These are phyloP conservation scores for Dascyllus trimaculatus DNA, from an alignment of 2,113 vertebrate genomes.

Conservation along the genomic window DNA sequence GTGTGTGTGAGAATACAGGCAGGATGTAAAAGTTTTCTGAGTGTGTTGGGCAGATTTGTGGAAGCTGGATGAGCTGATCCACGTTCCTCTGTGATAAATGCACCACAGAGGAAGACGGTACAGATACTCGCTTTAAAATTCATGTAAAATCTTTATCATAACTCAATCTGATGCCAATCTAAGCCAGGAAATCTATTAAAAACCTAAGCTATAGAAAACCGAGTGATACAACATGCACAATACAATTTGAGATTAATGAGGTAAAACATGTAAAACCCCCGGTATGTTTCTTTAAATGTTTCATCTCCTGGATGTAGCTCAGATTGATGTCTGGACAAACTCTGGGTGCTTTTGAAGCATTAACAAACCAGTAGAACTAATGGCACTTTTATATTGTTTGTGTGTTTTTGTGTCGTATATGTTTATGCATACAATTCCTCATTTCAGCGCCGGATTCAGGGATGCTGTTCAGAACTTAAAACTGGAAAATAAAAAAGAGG, in stretches of 20 bases:
- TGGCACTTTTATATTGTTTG: constrained; percentile 4
- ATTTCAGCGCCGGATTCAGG: background rate
- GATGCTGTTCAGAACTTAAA: background rate
- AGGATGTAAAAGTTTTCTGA: background rate
- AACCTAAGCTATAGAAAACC: background rate
- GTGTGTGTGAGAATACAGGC: background rate
- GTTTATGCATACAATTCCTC: background rate
- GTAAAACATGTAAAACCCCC: constrained; percentile 40
- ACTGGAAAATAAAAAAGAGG: background rate
- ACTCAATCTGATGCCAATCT: constrained; percentile 36
- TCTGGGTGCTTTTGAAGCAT: constrained; percentile 20
- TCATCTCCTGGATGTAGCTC: constrained; percentile 10
- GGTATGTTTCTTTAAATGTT: constrained; percentile 29
- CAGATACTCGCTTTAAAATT: background rate
- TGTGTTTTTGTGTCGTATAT: background rate
- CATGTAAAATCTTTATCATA: constrained; percentile 12
- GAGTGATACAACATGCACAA: background rate
- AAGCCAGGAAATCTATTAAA: constrained; percentile 42
- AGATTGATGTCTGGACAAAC: background rate
- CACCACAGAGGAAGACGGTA: background rate
- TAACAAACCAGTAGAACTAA: constrained; percentile 22
- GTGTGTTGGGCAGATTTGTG: background rate
- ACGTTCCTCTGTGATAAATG: background rate
- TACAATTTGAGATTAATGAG: constrained; percentile 44
- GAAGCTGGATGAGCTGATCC: background rate